Conservation (phyloP, 1,140 invertebrate species). For the Fopius arisanus region DNA sequence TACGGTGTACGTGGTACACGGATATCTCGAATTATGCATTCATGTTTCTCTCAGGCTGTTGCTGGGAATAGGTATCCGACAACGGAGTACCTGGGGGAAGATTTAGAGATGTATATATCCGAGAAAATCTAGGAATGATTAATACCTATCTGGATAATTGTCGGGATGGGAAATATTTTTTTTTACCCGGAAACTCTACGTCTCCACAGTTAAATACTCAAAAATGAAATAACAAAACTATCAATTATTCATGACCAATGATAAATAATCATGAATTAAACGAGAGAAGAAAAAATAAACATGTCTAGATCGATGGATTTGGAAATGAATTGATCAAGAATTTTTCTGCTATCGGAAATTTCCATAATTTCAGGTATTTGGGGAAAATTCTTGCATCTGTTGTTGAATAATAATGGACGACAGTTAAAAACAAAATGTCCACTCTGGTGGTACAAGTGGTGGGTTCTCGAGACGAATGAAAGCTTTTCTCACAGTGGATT, state of each 20-base stretch:
- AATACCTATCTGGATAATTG: not conserved
- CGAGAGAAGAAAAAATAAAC: no score
- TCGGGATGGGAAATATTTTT: no score
- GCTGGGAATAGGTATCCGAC: not conserved
- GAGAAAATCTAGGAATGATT: not conserved
- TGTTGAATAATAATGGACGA: constrained; percentile 24
- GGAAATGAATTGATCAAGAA: no score
- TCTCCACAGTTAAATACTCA: no score
- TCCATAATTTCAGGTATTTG: no score
- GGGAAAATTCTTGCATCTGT: not conserved
- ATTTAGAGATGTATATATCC: not conserved
- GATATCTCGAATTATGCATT: constrained; percentile 6
- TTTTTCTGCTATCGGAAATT: no score
- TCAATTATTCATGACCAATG: no score
- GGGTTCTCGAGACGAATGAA: constrained; percentile 28
- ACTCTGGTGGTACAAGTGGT: constrained; percentile 23
- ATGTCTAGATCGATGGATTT: no score
- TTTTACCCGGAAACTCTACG: no score
- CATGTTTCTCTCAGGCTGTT: not conserved
- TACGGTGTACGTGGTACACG: not conserved
- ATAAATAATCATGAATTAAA: no score
- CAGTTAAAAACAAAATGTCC: constrained; percentile 30
- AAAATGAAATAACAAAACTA: not conserved
- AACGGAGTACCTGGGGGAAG: not conserved
- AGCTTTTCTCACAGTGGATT: constrained; percentile 16